Percentiles rank a stretch among this genome's conserved stretches.
Evolutionary conservation across 2,797 vertebrate genomes (phyloP).

Genomic region (Fundulus diaphanus): DNA sequence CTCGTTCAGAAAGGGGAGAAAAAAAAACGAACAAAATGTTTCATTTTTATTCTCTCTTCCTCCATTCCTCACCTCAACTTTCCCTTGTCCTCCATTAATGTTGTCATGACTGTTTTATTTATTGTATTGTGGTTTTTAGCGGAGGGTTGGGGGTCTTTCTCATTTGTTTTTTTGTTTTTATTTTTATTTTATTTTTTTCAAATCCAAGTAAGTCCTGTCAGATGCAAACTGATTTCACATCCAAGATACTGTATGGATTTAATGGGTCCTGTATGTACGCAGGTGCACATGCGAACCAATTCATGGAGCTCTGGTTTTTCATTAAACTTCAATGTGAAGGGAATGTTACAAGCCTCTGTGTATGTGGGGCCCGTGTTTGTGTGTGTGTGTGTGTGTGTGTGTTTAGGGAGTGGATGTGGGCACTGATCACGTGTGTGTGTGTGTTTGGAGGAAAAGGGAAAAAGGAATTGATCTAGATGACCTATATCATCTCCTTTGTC

Average conservation of each 20-base stretch:
- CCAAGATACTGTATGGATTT: constrained; percentile 78
- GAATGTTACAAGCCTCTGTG: constrained; percentile 76
- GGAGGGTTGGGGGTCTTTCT: constrained; percentile 21
- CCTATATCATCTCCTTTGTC: constrained; percentile 71
- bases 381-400: constrained; percentile 4
- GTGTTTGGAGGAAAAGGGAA: constrained; percentile 40
- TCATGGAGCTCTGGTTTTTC: constrained; percentile 63
- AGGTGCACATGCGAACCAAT: constrained; percentile 63
- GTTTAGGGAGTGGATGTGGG: constrained; percentile 35
- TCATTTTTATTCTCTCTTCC: constrained; percentile 78
- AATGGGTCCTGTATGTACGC: constrained; percentile 50
- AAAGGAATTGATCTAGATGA: constrained; percentile 54
- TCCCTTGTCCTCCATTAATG: constrained; percentile 59
- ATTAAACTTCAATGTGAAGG: constrained; percentile 77
- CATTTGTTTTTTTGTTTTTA: constrained; percentile 12
- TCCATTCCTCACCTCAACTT: constrained; percentile 68
- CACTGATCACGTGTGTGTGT: constrained; percentile 37
- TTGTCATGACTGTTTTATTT: constrained; percentile 79
- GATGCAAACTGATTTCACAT: constrained; percentile 70
- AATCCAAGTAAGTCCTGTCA: constrained; percentile 57
- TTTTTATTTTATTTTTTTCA: constrained; percentile 35
- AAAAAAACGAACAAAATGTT: constrained; percentile 80
- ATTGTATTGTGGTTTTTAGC: constrained; percentile 72
- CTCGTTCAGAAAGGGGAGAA: constrained; percentile 68
- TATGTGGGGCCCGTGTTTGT: constrained; percentile 47